A percentile compares a stretch with the other conserved stretches of the same genome.
These are phyloP conservation scores for Sinocyclocheilus maitianheensis DNA, from an alignment of 2,113 vertebrate genomes.

Conservation along the genomic window DNA sequence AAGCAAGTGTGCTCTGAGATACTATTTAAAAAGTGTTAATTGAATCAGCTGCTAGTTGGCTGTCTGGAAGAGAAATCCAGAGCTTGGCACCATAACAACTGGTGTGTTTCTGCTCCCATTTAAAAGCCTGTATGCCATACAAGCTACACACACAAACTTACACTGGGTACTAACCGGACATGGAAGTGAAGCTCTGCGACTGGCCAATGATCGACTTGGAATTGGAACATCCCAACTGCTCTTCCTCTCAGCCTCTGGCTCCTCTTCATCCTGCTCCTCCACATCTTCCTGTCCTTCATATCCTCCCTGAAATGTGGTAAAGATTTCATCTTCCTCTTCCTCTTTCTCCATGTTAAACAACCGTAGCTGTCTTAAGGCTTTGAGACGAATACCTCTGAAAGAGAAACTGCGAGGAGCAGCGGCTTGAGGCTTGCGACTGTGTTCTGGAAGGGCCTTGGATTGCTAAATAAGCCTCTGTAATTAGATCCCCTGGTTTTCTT, in stretches of 20 bases:
- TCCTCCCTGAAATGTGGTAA: conserved; percentile 8
- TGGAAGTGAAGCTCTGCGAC: conserved; percentile 84
- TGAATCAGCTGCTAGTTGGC: background rate
- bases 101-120: background rate
- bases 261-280: conserved; percentile 72
- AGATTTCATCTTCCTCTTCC: conserved; percentile 45
- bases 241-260: conserved; percentile 73
- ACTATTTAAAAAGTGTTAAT: conserved; percentile 11
- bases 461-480: conserved; percentile 37
- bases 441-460: background rate
- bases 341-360: conserved; percentile 39
- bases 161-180: conserved; percentile 76
- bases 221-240: conserved; percentile 48
- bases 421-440: background rate
- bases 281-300: conserved; percentile 14
- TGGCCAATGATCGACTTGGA: conserved; percentile 42
- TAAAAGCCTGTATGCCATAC: background rate
- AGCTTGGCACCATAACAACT: background rate
- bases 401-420: background rate
- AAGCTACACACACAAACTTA: background rate
- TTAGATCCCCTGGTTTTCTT: conserved; percentile 53
- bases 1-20: background rate
- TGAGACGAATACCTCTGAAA: background rate
- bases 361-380: background rate
- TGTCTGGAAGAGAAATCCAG: background rate